phyloP scores from a whole-genome alignment of 2,888 invertebrate genomes.

The Drosophila leonis region DNA sequence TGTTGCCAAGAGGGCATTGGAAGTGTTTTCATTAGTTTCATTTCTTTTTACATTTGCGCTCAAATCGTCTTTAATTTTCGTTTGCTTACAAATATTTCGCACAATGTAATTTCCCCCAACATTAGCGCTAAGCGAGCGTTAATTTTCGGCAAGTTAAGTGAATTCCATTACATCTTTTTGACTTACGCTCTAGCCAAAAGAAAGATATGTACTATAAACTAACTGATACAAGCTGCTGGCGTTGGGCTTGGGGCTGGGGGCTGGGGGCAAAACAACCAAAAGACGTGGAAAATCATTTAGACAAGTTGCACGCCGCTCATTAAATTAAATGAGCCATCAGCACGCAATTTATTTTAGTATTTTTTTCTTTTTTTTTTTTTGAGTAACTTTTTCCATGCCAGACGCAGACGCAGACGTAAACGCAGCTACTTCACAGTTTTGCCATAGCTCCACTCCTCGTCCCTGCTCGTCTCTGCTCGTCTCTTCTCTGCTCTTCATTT shows the following conservation, averaged over 20 bases:
- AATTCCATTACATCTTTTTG: constrained; percentile 62
- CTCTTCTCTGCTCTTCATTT: constrained; percentile 4
- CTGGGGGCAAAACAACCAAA: constrained; percentile 38
- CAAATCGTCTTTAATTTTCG: constrained; percentile 71
- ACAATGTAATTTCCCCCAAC: constrained; percentile 54
- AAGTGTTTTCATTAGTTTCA: constrained; percentile 81
- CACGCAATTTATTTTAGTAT: constrained; percentile 85
- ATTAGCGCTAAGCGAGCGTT: constrained; percentile 68
- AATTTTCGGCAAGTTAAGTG: constrained; percentile 66
- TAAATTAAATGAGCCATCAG: constrained; percentile 85
- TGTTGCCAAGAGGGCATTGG: constrained; percentile 39
- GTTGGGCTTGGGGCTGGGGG: not conserved
- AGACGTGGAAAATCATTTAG: constrained; percentile 83
- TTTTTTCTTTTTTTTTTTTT: constrained; percentile 78
- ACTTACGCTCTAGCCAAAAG: constrained; percentile 28
- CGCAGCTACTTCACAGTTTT: constrained; percentile 41
- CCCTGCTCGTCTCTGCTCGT: constrained; percentile 21
- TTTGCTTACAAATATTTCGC: constrained; percentile 53
- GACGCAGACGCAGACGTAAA: constrained; percentile 38
- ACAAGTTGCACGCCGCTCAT: constrained; percentile 85
- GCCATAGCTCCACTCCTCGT: constrained; percentile 18
- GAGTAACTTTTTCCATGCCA: constrained; percentile 75
- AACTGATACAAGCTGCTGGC: constrained; percentile 39
- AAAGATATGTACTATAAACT: constrained; percentile 25
- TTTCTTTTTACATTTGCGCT: constrained; percentile 75